Conservation (phyloP, 2,888 invertebrate genomes). For the Operophtera brumata region DNA sequence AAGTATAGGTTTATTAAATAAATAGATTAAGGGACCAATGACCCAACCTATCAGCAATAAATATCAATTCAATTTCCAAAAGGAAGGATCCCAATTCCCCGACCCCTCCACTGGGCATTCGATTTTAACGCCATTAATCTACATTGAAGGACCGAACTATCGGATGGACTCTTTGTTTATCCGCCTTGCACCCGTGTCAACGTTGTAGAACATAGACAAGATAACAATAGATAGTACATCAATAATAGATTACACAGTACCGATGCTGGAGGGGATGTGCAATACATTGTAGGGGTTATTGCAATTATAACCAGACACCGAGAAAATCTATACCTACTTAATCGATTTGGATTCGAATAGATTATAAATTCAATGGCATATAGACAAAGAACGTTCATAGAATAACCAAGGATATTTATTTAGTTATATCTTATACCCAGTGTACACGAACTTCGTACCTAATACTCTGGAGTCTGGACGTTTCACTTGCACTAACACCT, state of each 20-base stretch:
- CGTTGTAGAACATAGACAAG: neutral
- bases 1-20: neutral
- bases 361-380: no score
- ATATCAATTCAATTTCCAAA: conserved; percentile 42
- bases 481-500: no score
- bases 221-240: neutral
- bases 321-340: no score
- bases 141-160: conserved; percentile 39
- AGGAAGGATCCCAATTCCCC: conserved; percentile 31
- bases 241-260: neutral
- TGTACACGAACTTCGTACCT: no score
- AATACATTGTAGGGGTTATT: no score
- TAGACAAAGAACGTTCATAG: no score
- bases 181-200: conserved; percentile 29
- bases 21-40: conserved; percentile 13
- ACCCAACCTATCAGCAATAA: conserved; percentile 32
- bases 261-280: neutral
- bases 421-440: no score
- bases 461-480: no score
- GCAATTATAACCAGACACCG: no score
- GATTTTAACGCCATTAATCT: conserved; percentile 50
- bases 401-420: no score
- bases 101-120: conserved; percentile 35
- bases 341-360: no score
- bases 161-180: conserved; percentile 34